Evolutionary conservation across 2,888 invertebrate species (phyloP).

Genomic region (Strigamia maritima): DNA sequence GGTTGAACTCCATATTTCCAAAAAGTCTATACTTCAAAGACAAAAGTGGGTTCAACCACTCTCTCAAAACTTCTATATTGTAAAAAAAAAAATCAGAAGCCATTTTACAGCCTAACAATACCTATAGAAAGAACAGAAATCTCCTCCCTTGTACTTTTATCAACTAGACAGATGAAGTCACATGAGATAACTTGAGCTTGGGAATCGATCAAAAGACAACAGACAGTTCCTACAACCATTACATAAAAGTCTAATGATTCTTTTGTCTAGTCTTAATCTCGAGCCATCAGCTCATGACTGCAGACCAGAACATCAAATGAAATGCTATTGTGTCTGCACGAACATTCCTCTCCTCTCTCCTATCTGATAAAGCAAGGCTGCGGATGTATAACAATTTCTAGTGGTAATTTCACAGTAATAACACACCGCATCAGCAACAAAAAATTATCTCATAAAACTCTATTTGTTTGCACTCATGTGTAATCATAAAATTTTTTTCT

Average conservation of each 20-base stretch:
- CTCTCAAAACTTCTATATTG: background rate
- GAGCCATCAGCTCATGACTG: slow-evolving; percentile 1
- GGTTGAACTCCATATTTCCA: background rate
- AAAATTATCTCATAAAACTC: slow-evolving; percentile 10
- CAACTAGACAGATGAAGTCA: slow-evolving; percentile 7
- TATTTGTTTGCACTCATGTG: background rate
- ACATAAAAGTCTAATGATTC: slow-evolving; percentile 15
- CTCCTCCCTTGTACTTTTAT: background rate
- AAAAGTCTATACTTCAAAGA: background rate
- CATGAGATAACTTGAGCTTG: background rate
- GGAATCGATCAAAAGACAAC: slow-evolving; percentile 1
- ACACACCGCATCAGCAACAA: background rate
- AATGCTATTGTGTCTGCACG: background rate
- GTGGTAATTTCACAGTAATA: background rate
- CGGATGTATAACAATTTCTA: background rate
- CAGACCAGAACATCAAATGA: slow-evolving; percentile 15
- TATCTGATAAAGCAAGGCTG: background rate
- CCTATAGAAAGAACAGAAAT: background rate
- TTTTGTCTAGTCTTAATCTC: slow-evolving; percentile 10
- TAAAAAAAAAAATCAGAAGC: background rate
- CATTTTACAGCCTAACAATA: background rate
- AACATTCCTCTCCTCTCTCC: background rate
- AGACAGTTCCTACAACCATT: background rate
- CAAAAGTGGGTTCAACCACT: background rate
- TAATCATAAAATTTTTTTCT: background rate